phyloP scores from a whole-genome alignment of 2,888 invertebrate species.

The Unio pictorum region DNA sequence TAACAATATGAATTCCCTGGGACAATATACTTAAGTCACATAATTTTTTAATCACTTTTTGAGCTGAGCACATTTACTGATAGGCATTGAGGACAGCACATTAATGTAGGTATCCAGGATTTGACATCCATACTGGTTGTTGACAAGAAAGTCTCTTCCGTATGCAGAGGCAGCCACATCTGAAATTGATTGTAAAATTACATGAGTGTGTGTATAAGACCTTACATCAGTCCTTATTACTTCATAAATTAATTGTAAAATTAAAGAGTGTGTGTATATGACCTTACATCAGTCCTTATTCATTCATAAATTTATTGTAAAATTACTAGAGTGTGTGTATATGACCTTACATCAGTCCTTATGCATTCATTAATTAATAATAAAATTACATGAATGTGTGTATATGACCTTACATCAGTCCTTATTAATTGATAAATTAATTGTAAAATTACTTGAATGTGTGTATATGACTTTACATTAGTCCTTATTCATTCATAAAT shows the following conservation, averaged over 20 bases:
- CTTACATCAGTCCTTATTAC: too few species aligned
- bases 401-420: too few species aligned
- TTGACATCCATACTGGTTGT: slow-evolving; percentile 41
- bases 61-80: slow-evolving; percentile 50
- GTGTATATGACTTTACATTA: too few species aligned
- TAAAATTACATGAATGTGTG: too few species aligned
- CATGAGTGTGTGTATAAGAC: background rate
- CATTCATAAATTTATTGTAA: background rate
- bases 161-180: slow-evolving; percentile 65
- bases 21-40: too few species aligned
- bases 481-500: too few species aligned
- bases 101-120: slow-evolving; percentile 52
- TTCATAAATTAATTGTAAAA: background rate
- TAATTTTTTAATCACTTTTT: slow-evolving; percentile 46
- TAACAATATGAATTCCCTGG: too few species aligned
- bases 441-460: too few species aligned
- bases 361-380: background rate
- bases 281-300: too few species aligned
- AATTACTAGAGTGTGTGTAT: slow-evolving; percentile 2
- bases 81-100: slow-evolving; percentile 29
- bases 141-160: slow-evolving; percentile 59
- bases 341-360: background rate
- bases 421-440: too few species aligned
- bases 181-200: slow-evolving; percentile 17
- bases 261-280: too few species aligned